These are phyloP conservation scores for Xiphias gladius DNA, from an alignment of 2,113 vertebrate genomes.

Conservation along the genomic window DNA sequence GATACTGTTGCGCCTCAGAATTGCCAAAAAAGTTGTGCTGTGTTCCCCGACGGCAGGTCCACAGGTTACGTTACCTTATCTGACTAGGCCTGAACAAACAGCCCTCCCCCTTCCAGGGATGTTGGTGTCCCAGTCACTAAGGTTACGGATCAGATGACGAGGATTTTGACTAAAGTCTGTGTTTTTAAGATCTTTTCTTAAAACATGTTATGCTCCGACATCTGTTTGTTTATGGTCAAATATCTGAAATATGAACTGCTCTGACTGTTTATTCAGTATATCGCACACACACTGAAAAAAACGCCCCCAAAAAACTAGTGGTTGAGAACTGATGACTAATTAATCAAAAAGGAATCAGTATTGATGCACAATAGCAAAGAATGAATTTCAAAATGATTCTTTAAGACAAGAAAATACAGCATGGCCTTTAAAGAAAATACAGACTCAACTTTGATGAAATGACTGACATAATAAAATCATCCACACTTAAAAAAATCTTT, in stretches of 20 bases:
- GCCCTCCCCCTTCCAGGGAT: constrained; percentile 57
- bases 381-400: constrained; percentile 25
- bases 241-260: not conserved
- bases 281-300: not conserved
- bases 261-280: not conserved
- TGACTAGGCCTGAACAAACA: constrained; percentile 65
- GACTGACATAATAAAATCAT: not conserved
- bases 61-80: constrained; percentile 65
- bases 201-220: not conserved
- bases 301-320: not conserved
- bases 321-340: constrained; percentile 15
- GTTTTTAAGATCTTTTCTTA: constrained; percentile 5
- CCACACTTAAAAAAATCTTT: too few relatives aligned
- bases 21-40: constrained; percentile 20
- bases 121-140: constrained; percentile 61
- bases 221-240: not conserved
- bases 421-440: not conserved
- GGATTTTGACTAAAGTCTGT: constrained; percentile 20
- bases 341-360: not conserved
- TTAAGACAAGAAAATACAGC: not conserved
- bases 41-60: constrained; percentile 6
- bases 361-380: constrained; percentile 34
- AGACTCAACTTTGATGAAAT: constrained; percentile 2
- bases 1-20: constrained; percentile 38
- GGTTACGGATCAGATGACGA: constrained; percentile 61